Evolutionary conservation across 2,113 vertebrate species (phyloP).

Genomic region (Nerophis ophidion): DNA sequence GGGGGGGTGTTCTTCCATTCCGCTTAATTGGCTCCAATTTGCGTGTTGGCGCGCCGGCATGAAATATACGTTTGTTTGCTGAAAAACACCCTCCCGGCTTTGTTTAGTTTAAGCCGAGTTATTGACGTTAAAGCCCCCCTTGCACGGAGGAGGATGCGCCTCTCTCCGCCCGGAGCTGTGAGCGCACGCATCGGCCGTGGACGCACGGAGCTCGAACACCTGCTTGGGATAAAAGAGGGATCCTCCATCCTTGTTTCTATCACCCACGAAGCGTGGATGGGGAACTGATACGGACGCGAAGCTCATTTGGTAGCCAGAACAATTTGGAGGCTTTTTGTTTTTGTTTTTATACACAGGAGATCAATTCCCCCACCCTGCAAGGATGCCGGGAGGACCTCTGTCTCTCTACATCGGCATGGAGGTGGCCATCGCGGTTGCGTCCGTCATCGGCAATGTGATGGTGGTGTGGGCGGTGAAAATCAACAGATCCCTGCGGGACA

Average conservation of each 20-base stretch:
- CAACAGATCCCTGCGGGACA: conserved; percentile 88
- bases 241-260: neutral
- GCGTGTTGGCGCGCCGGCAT: no score
- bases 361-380: conserved; percentile 9
- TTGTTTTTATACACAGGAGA: neutral
- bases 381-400: conserved; percentile 74
- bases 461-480: conserved; percentile 97
- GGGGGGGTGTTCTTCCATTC: no score
- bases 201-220: neutral
- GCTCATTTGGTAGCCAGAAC: conserved; percentile 2
- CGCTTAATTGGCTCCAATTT: no score
- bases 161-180: neutral
- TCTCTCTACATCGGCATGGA: conserved; percentile 90
- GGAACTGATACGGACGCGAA: conserved; percentile 12
- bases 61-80: no score
- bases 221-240: neutral
- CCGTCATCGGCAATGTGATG: conserved; percentile 92
- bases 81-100: no score
- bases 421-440: conserved; percentile 87
- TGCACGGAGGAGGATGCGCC: neutral
- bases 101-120: no score
- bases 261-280: neutral
- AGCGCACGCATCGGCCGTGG: neutral
- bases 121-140: neutral
- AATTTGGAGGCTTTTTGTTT: no score